Conservation (phyloP, 1,140 invertebrate genomes). For the Heliconius melpomene region DNA sequence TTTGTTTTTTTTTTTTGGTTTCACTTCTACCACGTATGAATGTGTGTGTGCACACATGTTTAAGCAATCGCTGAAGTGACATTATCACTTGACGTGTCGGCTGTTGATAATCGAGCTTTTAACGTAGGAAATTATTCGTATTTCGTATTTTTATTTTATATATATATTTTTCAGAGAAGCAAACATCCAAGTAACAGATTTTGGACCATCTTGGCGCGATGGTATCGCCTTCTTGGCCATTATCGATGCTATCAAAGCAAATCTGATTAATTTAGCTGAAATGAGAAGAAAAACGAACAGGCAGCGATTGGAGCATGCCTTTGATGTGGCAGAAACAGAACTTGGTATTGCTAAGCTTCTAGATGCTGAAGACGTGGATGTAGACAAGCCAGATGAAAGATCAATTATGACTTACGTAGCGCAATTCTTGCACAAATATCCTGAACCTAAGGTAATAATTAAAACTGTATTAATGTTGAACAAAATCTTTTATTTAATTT, state of each 20-base stretch:
- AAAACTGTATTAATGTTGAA: too few relatives aligned
- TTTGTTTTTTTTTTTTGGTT: too few relatives aligned
- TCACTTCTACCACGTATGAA: too few relatives aligned
- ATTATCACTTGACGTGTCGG: too few relatives aligned
- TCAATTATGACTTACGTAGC: constrained; percentile 99
- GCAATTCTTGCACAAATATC: constrained; percentile 98
- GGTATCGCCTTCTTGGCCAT: constrained; percentile 98
- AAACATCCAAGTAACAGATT: constrained; percentile 95
- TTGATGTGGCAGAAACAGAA: constrained; percentile 95
- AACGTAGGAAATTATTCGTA: not conserved
- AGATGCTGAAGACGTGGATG: constrained; percentile 98
- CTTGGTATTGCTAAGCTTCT: constrained; percentile 95
- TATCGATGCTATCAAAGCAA: constrained; percentile 96
- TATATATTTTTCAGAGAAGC: constrained; percentile 84
- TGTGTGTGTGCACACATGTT: too few relatives aligned
- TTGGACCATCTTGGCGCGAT: constrained; percentile 98
- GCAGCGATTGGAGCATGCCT: constrained; percentile 94
- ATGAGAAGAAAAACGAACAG: constrained; percentile 90
- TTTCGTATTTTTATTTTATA: not conserved
- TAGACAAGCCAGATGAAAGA: constrained; percentile 97
- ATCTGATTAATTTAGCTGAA: constrained; percentile 93
- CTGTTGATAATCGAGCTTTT: too few relatives aligned
- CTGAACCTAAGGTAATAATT: constrained; percentile 86
- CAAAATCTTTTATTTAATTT: too few relatives aligned
- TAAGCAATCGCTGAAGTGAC: too few relatives aligned